Evolutionary conservation across 2,797 vertebrate genomes (phyloP), one percentile per base, ranked within the genome.

Genomic region (Cossypha niveicapilla): DNA sequence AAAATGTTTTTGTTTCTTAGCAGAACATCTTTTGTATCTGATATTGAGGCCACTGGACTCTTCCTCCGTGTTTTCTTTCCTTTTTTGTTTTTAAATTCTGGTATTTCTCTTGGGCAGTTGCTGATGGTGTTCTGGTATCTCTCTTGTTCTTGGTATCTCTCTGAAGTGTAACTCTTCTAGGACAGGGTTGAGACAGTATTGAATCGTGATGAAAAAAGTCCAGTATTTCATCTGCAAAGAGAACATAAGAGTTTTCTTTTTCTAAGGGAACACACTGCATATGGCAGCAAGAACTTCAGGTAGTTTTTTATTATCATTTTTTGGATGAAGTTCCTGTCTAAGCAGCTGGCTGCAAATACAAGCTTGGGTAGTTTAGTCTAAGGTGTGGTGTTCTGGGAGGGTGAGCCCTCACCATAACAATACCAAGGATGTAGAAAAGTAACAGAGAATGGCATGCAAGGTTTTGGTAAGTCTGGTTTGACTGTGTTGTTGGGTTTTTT

Each of bases 401-500:
- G 9, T 50, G 21, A 45, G 6, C 78, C 21, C 58, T 87, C 30
- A 73, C 41, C n/a, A 7, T 63, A 42, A 24, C 0, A 5, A 45
- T 16, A 72, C 3, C 28, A 48, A 78, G 32, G 32, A 84, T 4
- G 3, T 30, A 44, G 45, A 76, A 79, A 79, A 62, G 28, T n/a
- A 54, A 37, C 9, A 54, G 1, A 21, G 48, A 53, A 53, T 6
- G 13, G 3, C 27, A 58, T 30, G 25, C 12, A 66, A 60, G 18
- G 11, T 66, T 85, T 90, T 73, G 39, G 15, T 28, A 17, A 32
- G 22, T 47, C 22, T 68, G 37, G 7, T 80, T 65, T 84, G 34
- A 35, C 5, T n/a, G 13, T 2, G 9, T 41, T 3, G 2, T 34
- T 57, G 48, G 4, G 0, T 0, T 39, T 18, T 44, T n/a, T 86